Base-by-base conservation (phyloP, 2,888 invertebrate species). In the Carabus problematicus region DNA sequence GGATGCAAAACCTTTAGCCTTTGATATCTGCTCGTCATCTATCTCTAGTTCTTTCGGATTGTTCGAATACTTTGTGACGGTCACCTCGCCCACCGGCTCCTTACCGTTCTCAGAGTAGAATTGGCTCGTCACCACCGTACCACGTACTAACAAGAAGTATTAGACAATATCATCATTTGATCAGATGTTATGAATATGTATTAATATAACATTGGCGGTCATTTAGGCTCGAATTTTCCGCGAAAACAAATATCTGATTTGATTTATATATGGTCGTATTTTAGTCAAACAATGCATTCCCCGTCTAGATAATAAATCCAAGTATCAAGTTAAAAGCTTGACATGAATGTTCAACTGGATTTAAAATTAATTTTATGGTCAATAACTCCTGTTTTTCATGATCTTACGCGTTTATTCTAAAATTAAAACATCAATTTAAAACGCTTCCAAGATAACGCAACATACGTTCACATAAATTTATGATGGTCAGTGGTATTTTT, bases 31-130 rank as follows among this genome's bases (percentile, higher is more conserved):
- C 49, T 72, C 70, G 14, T 76, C 72, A 47, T 76, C 75, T 8
- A 59, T 16, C 42, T 83, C 81, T 76, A 87, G 77, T 76, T 87
- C 86, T 74, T 82, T 85, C 0, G 90, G 89, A 79, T 88, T 85
- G 72, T 85, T 86, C 59, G 90, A 89, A 81, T 91, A 91, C 72
- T 89, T 87, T 8, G 90, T 89, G 72, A 90, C 87, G 71, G 89
- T 89, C 47, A 91, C 86, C 69, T 88, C 85, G 56, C 90, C 90
- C 59, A 86, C 85, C 0, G 91, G 91, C 77, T 87, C 88, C 54
- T 87, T 83, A 43, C 90, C 91, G 81, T 89, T 89, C 77, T 88
- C 87, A 18, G 89, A 87, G 80, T 88, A 89, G 79, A 84, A 89
- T 79, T 89, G 87, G 80, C 89, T 87, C 56, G 85, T 86, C 74